Evolutionary conservation across 2,113 vertebrate genomes (phyloP), one percentile per base, ranked within the genome.

Genomic region (Pavo muticus): DNA sequence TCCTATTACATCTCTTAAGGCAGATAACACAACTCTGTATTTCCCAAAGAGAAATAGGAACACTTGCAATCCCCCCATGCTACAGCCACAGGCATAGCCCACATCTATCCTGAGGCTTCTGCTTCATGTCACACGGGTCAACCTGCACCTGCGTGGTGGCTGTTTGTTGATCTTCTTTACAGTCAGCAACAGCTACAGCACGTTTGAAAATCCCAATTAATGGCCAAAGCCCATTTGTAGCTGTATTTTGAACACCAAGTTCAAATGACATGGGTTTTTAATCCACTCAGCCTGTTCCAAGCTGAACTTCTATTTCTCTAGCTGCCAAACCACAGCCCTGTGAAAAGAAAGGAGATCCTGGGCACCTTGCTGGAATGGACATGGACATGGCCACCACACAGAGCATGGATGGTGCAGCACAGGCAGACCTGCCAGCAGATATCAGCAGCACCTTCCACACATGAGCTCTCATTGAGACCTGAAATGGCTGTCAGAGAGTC

Each of bases 81-180:
- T 35, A 61, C 23, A 61, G 24, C 15, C 60, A 63, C 61, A 63
- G 37, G 24, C 37, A 63, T 37, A 63, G 61, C 10, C 37, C 37
- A 40, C 6, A 7, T 18, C 61, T 24, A 27, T 8, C 37, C 60
- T 63, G 37, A 40, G 37, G 10, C 39, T 70, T 61, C 52, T 64
- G 82, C 39, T 30, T 20, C 24, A 15, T 10, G 2, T 14, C 15
- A 75, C 1, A 0, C 10, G 23, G 45, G 6, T 42, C 19, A 75
- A 3, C 18, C 42, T 63, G 21, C 54, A 3, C 18, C 35, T 60
- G 16, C 42, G 57, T 1, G 1, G 42, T 37, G n/a, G 18, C 32
- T 0, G 0, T 18, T 44, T 54, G 45, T 18, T 35, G 56, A 17
- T 12, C 25, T 85, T 85, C 25, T 85, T 85, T 70, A 56, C 9